Percentiles rank a stretch among this genome's conserved stretches.
phyloP scores from a whole-genome alignment of 2,797 vertebrate species.

The Loriculus beryllinus region DNA sequence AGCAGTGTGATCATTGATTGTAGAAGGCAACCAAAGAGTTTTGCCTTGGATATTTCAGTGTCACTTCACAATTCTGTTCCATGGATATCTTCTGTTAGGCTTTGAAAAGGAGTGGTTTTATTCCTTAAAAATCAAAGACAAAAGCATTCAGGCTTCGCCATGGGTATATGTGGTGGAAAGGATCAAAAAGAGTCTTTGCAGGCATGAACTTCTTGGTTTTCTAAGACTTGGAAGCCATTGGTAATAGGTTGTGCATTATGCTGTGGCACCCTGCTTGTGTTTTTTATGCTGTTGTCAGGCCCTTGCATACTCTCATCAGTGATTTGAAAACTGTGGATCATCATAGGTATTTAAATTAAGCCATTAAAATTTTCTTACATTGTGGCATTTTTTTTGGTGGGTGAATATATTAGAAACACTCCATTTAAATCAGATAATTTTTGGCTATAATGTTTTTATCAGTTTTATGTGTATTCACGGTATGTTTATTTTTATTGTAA shows the following conservation, averaged over 20 bases:
- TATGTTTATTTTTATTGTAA: constrained; percentile 58
- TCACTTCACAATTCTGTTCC: background rate
- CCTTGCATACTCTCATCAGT: background rate
- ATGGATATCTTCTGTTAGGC: background rate
- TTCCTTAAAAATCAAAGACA: background rate
- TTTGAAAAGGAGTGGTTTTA: background rate
- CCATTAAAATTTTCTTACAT: background rate
- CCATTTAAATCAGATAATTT: constrained; percentile 15
- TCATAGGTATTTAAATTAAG: background rate
- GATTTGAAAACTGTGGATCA: background rate
- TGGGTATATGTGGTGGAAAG: background rate
- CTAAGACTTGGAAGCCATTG: background rate
- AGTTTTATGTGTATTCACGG: constrained; percentile 40
- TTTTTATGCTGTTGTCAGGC: background rate
- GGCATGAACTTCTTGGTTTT: background rate
- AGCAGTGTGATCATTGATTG: background rate
- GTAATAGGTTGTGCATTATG: background rate
- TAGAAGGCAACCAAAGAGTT: background rate
- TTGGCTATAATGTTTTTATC: constrained; percentile 5
- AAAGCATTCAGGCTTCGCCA: background rate
- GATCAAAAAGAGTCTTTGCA: background rate
- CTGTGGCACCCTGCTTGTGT: background rate
- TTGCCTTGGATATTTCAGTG: background rate
- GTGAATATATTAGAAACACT: constrained; percentile 35
- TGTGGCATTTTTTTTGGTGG: background rate